These are phyloP conservation scores for Microtus montanus DNA, from an alignment of 2,113 vertebrate genomes.

Conservation along the genomic window DNA sequence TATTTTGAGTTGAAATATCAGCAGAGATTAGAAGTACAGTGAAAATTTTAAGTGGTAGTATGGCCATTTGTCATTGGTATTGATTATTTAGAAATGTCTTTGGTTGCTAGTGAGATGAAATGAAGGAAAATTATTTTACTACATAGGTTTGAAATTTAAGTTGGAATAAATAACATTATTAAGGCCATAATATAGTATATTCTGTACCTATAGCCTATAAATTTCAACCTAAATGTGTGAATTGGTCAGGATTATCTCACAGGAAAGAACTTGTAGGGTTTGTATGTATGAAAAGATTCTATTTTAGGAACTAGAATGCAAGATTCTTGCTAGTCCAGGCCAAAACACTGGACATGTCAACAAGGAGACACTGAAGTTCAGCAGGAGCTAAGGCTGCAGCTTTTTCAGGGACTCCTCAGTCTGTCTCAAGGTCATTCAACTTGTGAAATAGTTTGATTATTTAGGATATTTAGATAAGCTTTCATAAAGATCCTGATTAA, in stretches of 20 bases:
- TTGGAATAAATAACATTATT: conserved; percentile 34
- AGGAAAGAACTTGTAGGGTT: neutral
- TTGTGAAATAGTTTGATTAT: neutral
- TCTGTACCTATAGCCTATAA: neutral
- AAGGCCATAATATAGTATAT: neutral
- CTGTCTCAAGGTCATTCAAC: neutral
- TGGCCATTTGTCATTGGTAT: neutral
- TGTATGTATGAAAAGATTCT: neutral
- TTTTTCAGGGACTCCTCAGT: neutral
- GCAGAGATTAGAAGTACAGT: conserved; percentile 44
- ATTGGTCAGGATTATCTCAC: neutral
- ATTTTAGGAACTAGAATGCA: neutral
- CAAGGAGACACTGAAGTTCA: neutral
- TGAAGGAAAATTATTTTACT: conserved; percentile 42
- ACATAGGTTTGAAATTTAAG: conserved; percentile 37
- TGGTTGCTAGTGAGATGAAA: conserved; percentile 37
- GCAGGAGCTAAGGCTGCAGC: neutral
- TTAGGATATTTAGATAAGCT: neutral
- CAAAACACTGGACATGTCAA: neutral
- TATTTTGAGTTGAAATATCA: conserved; percentile 40
- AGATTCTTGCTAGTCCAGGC: neutral
- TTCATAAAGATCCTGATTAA: neutral
- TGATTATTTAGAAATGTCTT: neutral
- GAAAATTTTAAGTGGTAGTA: conserved; percentile 12
- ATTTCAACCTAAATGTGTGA: neutral